Base-by-base conservation (phyloP, 2,797 vertebrate genomes). In the Chelmon rostratus region DNA sequence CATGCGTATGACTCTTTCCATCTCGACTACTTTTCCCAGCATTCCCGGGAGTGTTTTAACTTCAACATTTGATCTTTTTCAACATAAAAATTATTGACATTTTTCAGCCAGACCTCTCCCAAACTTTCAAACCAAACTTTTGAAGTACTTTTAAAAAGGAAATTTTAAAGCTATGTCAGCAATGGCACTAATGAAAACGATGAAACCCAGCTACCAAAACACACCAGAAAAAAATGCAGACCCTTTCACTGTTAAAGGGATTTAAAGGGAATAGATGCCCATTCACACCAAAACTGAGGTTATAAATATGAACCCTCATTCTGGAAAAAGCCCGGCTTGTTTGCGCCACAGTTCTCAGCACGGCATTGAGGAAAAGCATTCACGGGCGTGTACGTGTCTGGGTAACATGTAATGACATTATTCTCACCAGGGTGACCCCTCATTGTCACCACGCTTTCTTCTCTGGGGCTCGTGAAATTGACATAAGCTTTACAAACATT, bases 401-500 rank as follows among this genome's bases (percentile, higher is more conserved):
- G 91, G 86, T 92, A 93, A 93, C 89, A 90, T 92, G 91, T 92
- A 93, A 93, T 95, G 92, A 93, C 93, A 95, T 95, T 95, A 93
- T 94, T 94, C 86, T 94, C 92, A 93, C 90, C 91, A 92, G 86
- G 88, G 92, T 82, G 92, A 94, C 91, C 93, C 92, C 92, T 93
- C 89, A 92, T 94, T 95, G 94, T 94, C 92, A 88, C 84, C 35
- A 4, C 8, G 87, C 92, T 95, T 95, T 95, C 93, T 94, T 94
- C 92, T 93, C 88, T 68, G 5, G 11, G 75, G 88, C 93, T 94
- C 88, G 92, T 95, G 93, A 95, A 95, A 95, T 95, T 94, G 92
- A 94, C 94, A 95, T 95, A 94, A 95, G 93, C 94, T 94, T 93
- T 83, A 88, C 93, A 95, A 94, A 95, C 95, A 96, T 95, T 96